Evolutionary conservation across 1,140 invertebrate species (phyloP), one percentile per base, ranked within the genome.

Genomic region (Aplysia californica): DNA sequence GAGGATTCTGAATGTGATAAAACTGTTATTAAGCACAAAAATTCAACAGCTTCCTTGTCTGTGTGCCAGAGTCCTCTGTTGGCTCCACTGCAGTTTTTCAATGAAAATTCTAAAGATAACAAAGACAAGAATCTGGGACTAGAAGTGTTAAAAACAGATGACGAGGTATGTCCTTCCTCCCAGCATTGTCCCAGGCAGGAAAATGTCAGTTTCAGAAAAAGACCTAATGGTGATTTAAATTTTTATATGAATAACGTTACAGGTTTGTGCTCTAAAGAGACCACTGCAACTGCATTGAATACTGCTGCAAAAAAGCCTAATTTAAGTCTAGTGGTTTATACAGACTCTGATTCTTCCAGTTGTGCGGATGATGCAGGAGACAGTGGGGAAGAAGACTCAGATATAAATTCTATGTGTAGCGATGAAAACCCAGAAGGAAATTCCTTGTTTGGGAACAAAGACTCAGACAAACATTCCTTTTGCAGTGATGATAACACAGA

Each of bases 331-430:
- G 61, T 65, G 5, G 31, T n/a, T 21, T 65, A 65, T 35, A 36
- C 61, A 65, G 61, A 65, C 26, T 65, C 61, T 21, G 61, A 65
- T 6, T 65, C n/a, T n/a, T n/a, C n/a, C n/a, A n/a, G n/a, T n/a
- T n/a, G n/a, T n/a, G n/a, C n/a, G n/a, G n/a, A n/a, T n/a, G n/a
- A n/a, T n/a, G n/a, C 61, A 35, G 61, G 39, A 35, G 33, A 35
- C 33, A 20, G 33, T 20, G 23, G 20, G 26, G 29, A 35, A 6
- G 61, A 65, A 36, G 33, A n/a, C n/a, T n/a, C 31, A 35, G 3
- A 26, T n/a, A 3, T 36, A 4, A 35, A 35, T 65, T 65, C n/a
- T n/a, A 36, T 23, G 23, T 20, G 3, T 5, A 15, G 26, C 6
- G 39, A 4, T n/a, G 18, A 65, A 36, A 64, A n/a, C n/a, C 3